phyloP scores from a whole-genome alignment of 37 sponge, comb jelly and placozoan species.

The Amphimedon queenslandica region DNA sequence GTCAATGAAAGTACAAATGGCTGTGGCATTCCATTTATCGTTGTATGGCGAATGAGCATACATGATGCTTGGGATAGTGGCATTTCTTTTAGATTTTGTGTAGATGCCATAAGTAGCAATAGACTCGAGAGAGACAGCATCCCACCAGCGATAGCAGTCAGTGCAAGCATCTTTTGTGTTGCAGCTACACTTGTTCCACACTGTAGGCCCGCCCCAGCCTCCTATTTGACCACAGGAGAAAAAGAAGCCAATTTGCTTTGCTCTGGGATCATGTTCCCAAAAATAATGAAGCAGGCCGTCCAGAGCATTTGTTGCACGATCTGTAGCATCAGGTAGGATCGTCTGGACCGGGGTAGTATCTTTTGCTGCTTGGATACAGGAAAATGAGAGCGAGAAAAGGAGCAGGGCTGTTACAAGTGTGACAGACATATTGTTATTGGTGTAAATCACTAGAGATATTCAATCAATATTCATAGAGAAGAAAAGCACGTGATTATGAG shows the following conservation, averaged over 20 bases:
- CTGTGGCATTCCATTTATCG: conserved; percentile 8
- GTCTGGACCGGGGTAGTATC: no score
- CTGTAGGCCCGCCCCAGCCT: not conserved
- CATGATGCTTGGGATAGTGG: not conserved
- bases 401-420: not conserved
- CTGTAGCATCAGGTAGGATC: not conserved
- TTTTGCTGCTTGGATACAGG: not conserved
- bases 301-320: conserved; percentile 26
- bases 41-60: conserved; percentile 24
- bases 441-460: not conserved
- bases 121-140: conserved; percentile 15
- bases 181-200: not conserved
- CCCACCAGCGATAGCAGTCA: conserved; percentile 32
- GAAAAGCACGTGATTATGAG: not conserved
- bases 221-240: conserved; percentile 53
- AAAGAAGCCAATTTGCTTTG: conserved; percentile 10
- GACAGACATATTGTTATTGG: not conserved
- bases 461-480: not conserved
- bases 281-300: conserved; percentile 35
- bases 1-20: conserved; percentile 8
- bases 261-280: conserved; percentile 16
- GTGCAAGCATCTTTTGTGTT: not conserved
- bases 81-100: not conserved
- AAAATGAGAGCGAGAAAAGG: not conserved
- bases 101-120: conserved; percentile 10